A percentile compares a stretch with the other conserved stretches of the same genome.
Conservation (phyloP, 2,113 vertebrate species). For the Hippocampus zosterae region DNA sequence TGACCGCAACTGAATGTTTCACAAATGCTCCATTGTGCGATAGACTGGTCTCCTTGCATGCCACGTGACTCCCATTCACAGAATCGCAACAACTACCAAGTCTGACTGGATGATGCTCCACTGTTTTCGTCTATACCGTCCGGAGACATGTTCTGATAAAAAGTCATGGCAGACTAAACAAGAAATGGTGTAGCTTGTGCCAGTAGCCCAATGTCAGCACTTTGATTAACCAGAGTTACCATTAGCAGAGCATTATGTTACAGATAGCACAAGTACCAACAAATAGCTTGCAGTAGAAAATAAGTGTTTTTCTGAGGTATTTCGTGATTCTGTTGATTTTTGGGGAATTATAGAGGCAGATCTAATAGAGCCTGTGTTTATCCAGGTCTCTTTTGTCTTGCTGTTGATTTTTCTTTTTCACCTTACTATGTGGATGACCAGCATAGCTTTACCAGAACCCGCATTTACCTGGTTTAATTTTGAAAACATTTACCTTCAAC, state of each 20-base stretch:
- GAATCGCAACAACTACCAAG: neutral
- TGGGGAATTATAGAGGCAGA: neutral
- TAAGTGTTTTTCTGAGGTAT: neutral
- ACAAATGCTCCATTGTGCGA: conserved; percentile 58
- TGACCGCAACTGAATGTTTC: conserved; percentile 18
- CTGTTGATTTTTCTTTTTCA: neutral
- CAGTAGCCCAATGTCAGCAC: neutral
- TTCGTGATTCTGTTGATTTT: neutral
- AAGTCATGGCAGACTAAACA: neutral
- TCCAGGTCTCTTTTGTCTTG: too few species aligned
- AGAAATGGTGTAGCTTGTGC: neutral
- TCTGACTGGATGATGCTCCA: neutral
- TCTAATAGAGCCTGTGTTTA: neutral
- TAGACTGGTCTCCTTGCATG: conserved; percentile 35
- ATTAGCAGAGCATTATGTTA: neutral
- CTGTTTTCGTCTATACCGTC: neutral
- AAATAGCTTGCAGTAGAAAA: neutral
- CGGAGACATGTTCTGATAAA: neutral
- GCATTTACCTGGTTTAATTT: neutral
- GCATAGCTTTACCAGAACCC: neutral
- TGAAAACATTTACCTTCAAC: neutral
- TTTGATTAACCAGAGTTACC: neutral
- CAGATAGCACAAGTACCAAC: neutral
- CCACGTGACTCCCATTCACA: conserved; percentile 34
- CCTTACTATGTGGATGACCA: neutral